Evolutionary conservation across 1,140 invertebrate species (phyloP), one percentile per base, ranked within the genome.

Genomic region (Parapsyche elsis): DNA sequence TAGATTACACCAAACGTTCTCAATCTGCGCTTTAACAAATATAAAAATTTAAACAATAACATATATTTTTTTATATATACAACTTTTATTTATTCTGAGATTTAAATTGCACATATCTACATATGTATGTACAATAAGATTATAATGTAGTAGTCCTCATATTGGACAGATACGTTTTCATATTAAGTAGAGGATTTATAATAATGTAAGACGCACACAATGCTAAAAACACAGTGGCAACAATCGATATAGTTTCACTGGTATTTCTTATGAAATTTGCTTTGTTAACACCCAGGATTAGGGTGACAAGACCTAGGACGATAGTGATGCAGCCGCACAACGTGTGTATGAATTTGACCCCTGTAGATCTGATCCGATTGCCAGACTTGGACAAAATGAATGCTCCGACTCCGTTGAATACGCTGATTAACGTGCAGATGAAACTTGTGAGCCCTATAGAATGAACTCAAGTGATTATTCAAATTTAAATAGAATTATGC

Each of bases 371-470:
- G 10, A 23, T 1, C 14, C 14, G 59, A 23, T 71, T 14, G 9
- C 71, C 12, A 5, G 70, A 57, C 14, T 45, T 74, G 5, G 46
- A 14, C 19, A 61, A 61, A 5, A 67, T 2, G 10, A 67, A 67
- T 0, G 74, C n/a, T 16, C 76, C 45, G 1, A 46, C 16, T 44
- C 81, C 81, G 71, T 79, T 79, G 12, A 76, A n/a, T 21, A 75
- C 7, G 53, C 78, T 81, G 5, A 81, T 44, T 19, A 81, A 16
- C 0, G 81, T 45, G 21, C 76, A 81, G 0, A 76, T 76, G 71
- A 81, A 46, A 9, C 76, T 73, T 1, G 59, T 77, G 4, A 81
- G 21, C 9, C 78, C 81, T 81, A 74, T 14, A 81, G 76, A 10
- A 73, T 46, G 21, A 5, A 53, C 9, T n/a, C n/a, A n/a, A n/a